These are phyloP conservation scores for Semibalanus balanoides DNA, from an alignment of 1,140 invertebrate genomes.

Conservation along the genomic window DNA sequence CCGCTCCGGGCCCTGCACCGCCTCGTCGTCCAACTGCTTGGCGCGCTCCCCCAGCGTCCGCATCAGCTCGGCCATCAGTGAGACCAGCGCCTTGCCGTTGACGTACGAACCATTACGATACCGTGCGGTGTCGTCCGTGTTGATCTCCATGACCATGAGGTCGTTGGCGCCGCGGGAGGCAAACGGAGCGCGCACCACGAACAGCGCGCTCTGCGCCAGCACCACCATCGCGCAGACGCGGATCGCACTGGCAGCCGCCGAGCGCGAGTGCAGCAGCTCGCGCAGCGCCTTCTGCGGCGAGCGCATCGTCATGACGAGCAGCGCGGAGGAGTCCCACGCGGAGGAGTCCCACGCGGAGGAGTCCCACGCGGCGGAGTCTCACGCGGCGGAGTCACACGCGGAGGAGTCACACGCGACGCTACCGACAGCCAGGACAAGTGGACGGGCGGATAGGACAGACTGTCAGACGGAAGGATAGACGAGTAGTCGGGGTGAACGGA, in stretches of 20 bases:
- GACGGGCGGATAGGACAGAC: too few species aligned
- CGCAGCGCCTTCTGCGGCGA: conserved; percentile 50
- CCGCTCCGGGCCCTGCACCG: not conserved
- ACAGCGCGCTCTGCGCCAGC: conserved; percentile 37
- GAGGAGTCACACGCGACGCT: too few species aligned
- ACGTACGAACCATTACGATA: conserved; percentile 33
- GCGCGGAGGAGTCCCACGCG: too few species aligned
- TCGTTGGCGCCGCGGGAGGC: conserved; percentile 29
- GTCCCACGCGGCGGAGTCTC: too few species aligned
- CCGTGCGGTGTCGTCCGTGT: conserved; percentile 29
- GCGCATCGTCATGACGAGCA: too few species aligned
- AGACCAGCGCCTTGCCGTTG: conserved; percentile 27
- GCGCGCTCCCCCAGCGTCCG: conserved; percentile 2
- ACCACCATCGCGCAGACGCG: conserved; percentile 34
- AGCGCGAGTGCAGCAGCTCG: conserved; percentile 21
- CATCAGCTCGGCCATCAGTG: conserved; percentile 27
- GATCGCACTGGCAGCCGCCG: conserved; percentile 30
- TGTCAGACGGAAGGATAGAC: too few species aligned
- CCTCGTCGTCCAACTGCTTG: not conserved
- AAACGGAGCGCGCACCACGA: conserved; percentile 40
- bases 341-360: too few species aligned
- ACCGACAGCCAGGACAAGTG: too few species aligned
- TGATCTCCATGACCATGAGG: conserved; percentile 32
- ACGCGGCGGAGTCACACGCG: too few species aligned
- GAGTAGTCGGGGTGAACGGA: too few species aligned